phyloP scores from a whole-genome alignment of 2,888 invertebrate species.

The Caradrina kadenii region DNA sequence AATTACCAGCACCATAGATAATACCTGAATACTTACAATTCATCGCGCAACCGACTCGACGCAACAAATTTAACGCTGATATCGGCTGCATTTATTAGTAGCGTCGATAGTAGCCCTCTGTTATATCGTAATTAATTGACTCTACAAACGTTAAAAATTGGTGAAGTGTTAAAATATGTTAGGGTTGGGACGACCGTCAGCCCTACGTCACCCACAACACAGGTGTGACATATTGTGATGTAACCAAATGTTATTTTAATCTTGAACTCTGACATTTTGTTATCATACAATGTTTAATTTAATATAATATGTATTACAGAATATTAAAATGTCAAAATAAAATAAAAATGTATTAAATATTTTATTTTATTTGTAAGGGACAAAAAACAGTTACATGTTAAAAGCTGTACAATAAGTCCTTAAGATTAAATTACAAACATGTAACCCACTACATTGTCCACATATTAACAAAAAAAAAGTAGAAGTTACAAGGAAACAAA shows the following conservation, averaged over 20 bases:
- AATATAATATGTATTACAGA: slow-evolving; percentile 30
- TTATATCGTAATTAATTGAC: slow-evolving; percentile 83
- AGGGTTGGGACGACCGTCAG: slow-evolving; percentile 63
- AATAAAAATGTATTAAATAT: slow-evolving; percentile 36
- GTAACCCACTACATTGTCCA: too few species aligned
- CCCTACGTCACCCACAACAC: slow-evolving; percentile 47
- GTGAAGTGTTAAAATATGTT: slow-evolving; percentile 78
- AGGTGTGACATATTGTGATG: slow-evolving; percentile 62
- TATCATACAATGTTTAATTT: slow-evolving; percentile 52
- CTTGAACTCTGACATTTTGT: slow-evolving; percentile 57
- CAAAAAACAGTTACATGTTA: too few species aligned
- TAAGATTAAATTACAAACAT: too few species aligned
- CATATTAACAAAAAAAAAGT: too few species aligned
- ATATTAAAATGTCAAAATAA: slow-evolving; percentile 35
- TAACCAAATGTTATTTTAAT: slow-evolving; percentile 61
- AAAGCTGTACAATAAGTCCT: too few species aligned
- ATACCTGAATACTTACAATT: slow-evolving; percentile 62
- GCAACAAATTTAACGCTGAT: slow-evolving; percentile 73
- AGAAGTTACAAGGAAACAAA: too few species aligned
- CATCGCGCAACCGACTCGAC: slow-evolving; percentile 59
- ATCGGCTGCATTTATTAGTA: slow-evolving; percentile 72
- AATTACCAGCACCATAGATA: slow-evolving; percentile 72
- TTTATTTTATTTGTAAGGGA: too few species aligned
- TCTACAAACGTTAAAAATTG: slow-evolving; percentile 82
- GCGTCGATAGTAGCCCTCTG: slow-evolving; percentile 63